Base-by-base conservation (phyloP, 2,888 invertebrate genomes). In the Candidula unifasciata region DNA sequence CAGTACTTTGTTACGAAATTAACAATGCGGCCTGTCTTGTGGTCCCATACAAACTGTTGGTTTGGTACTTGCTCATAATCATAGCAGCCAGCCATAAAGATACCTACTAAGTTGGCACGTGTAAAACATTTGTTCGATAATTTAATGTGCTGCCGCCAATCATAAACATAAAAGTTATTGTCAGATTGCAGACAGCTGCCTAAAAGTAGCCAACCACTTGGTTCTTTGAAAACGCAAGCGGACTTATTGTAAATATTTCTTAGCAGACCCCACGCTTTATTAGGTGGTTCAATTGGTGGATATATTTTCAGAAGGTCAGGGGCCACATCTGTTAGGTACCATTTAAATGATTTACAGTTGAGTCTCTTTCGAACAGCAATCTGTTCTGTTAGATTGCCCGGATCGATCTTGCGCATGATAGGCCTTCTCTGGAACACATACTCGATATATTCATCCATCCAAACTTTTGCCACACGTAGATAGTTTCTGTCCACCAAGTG, bases 371-470 rank as follows among this genome's bases (percentile, higher is more conserved):
- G n/a, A 0, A 82, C 8, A 10, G 44, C 82, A 16, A 66, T 27
- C 30, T 77, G 76, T n/a, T 77, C 66, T 0, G 35, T 77, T 3
- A 82, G 52, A 27, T 82, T 77, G 16, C 82, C 82, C n/a, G 82
- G 77, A 18, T 82, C 68, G 16, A 68, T n/a, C 24, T 24, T 24
- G 3, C 57, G 27, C 77, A 82, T 66, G 33, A 18, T 10, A 16
- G 82, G 77, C 35, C 66, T 64, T 54, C 82, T 64, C 18, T 54
- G 52, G 10, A 77, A 52, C 13, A 82, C 35, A 68, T 54, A 82
- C 24, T 82, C 77, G 21, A 66, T 68, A 44, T 77, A 82, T 54
- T 82, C 82, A 33, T 82, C 82, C 82, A 82, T 82, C 82, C 82
- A 82, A 1, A 82, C 82, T 10, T 8, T 37, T 8, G 77, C 77